Percentiles rank a stretch among this genome's conserved stretches.
Evolutionary conservation across 2,888 invertebrate species (phyloP).

Genomic region (Galerucella calmariensis): DNA sequence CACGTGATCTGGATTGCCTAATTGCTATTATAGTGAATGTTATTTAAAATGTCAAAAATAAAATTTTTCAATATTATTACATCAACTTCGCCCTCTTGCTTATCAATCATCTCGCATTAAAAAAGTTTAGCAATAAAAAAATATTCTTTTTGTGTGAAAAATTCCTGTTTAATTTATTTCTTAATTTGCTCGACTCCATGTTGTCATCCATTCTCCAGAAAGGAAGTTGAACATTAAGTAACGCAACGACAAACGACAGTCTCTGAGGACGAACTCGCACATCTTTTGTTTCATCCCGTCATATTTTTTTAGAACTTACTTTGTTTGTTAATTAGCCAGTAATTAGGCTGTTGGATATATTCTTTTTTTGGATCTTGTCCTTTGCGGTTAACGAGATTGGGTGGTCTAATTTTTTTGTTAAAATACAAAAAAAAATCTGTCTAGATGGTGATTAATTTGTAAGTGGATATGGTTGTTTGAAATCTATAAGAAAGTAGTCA

Average conservation of each 20-base stretch:
- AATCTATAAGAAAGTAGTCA: neutral
- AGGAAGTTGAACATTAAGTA: conserved; percentile 59
- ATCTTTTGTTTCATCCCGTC: conserved; percentile 49
- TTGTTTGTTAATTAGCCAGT: conserved; percentile 56
- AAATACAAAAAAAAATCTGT: conserved; percentile 22
- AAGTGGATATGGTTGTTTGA: conserved; percentile 11
- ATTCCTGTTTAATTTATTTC: conserved; percentile 4
- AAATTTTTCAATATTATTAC: neutral
- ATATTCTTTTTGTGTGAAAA: neutral
- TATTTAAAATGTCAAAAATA: neutral
- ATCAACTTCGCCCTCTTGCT: too few relatives aligned
- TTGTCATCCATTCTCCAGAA: conserved; percentile 42
- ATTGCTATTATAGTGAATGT: too few relatives aligned
- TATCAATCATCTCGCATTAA: neutral
- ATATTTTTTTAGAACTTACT: conserved; percentile 39
- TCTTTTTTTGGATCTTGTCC: conserved; percentile 33
- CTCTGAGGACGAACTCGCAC: conserved; percentile 48
- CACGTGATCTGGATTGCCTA: too few relatives aligned
- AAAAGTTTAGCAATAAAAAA: neutral
- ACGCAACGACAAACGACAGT: conserved; percentile 46
- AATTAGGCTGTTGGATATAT: conserved; percentile 51
- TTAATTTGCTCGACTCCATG: conserved; percentile 9
- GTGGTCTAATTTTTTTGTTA: conserved; percentile 42
- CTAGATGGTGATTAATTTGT: conserved; percentile 28
- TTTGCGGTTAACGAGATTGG: conserved; percentile 42